Base-by-base conservation (phyloP, 2,797 vertebrate genomes). In the Falco naumanni region DNA sequence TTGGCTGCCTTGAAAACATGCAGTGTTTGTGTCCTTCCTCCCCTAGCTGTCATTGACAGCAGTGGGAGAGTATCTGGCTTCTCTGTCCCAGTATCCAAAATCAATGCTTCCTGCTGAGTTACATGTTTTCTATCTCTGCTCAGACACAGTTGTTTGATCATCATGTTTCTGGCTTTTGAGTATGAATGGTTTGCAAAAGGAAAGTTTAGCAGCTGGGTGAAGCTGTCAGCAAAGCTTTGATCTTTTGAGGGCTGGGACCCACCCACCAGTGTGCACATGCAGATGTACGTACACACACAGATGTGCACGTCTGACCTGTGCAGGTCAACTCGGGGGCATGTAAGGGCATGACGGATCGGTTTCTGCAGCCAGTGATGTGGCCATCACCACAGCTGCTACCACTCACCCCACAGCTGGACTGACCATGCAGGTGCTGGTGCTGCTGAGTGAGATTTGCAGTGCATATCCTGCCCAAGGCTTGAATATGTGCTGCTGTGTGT, bases 71-170 rank as follows among this genome's bases (percentile, higher is more conserved):
- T 86, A 88, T 92, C 60, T 90, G 89, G 48, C 78, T 90, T 93
- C 79, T 89, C 90, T 82, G 75, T 94, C 64, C 54, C 0, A 0
- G 33, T 92, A 93, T 93, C 95, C 79, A 87, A 91, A 96, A 93
- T 96, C 93, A 94, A 78, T 95, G 84, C 64, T 93, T 89, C 76
- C 90, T 96, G 81, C 89, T 78, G 90, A 80, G 57, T 84, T 94
- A 71, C 82, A 16, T 63, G 65, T 85, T 96, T 95, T 85, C 53
- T 71, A 51, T 64, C 69, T 94, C 57, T 94, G 72, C 81, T 93
- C 76, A 69, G 74, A 60, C 75, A 72, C 50, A 78, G 68, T 92
- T 92, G 82, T 95, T 94, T 95, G 94, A 92, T 94, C 89, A 39
- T 79, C 60, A 39, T 88, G 41, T 89, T 95, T 90, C 87, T 96